Evolutionary conservation across 2,113 vertebrate species (phyloP).

Genomic region (Dunckerocampus dactyliophorus): DNA sequence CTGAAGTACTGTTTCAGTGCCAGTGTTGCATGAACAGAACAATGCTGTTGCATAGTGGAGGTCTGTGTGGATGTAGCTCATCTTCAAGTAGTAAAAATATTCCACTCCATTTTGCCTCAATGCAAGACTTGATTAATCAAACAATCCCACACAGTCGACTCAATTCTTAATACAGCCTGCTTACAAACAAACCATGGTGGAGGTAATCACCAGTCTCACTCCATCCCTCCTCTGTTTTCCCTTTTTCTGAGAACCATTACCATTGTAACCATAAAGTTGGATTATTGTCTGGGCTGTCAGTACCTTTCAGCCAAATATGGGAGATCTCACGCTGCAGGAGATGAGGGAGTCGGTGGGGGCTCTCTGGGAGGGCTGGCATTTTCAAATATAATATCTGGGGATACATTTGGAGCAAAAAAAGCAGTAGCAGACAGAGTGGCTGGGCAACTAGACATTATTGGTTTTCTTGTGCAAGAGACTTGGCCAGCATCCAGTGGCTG

Average conservation of each 20-base stretch:
- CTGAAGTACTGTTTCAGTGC: too few relatives aligned
- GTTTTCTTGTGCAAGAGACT: slow-evolving; percentile 40
- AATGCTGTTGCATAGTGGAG: slow-evolving; percentile 17
- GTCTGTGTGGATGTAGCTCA: slow-evolving; percentile 1
- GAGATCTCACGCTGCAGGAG: slow-evolving; percentile 26
- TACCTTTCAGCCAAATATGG: slow-evolving; percentile 62
- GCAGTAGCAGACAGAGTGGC: slow-evolving; percentile 26
- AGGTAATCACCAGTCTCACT: not conserved
- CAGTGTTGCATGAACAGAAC: not conserved
- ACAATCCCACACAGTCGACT: too few relatives aligned
- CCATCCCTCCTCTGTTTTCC: slow-evolving; percentile 41
- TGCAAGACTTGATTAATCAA: too few relatives aligned
- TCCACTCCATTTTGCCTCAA: too few relatives aligned
- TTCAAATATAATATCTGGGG: slow-evolving; percentile 58
- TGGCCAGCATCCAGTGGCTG: slow-evolving; percentile 54
- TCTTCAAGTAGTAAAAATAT: not conserved
- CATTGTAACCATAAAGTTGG: slow-evolving; percentile 50
- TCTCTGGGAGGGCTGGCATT: slow-evolving; percentile 50
- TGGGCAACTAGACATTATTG: slow-evolving; percentile 47
- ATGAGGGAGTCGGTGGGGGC: slow-evolving; percentile 14
- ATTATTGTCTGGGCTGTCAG: slow-evolving; percentile 67
- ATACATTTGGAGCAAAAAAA: slow-evolving; percentile 57
- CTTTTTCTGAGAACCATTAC: slow-evolving; percentile 55
- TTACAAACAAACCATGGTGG: too few relatives aligned
- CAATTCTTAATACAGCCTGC: too few relatives aligned